Base-by-base conservation (phyloP, 2,888 invertebrate species). In the Nowickia ferox region DNA sequence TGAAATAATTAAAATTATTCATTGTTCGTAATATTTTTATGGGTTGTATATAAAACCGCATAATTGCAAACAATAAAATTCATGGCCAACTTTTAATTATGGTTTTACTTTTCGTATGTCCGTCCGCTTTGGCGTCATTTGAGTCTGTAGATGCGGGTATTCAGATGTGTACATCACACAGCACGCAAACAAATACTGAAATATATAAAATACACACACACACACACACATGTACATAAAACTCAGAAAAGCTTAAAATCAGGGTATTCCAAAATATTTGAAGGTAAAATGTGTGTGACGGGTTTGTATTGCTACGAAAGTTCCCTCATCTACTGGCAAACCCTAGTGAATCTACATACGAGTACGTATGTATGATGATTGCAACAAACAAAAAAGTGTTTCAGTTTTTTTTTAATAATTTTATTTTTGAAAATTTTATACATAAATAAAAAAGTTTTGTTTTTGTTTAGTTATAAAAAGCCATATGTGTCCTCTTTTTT, bases 51-150 rank as follows among this genome's bases (percentile, higher is more conserved):
- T 46, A 22, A 82, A 71, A 76, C 76, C 69, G 30, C 82, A 76
- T 57, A 57, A 76, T 71, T 76, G 69, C 48, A 57, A 9, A 65
- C 1, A 68, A 55, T 61, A 75, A 69, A 72, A 82, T 76, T 75
- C 63, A 82, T 82, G 40, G 69, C 22, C 42, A 82, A 71, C 38
- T 76, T 82, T 82, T 71, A 82, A 82, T 82, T 76, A 82, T 38
- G 76, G 71, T 76, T 82, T 76, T 55, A 48, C 46, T 63, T 82
- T 53, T 48, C 15, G n/a, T 69, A 57, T 75, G 53, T 53, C 38
- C 11, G 53, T 53, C 38, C 15, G 15, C 9, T 61, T 48, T n/a
- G 17, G 40, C 17, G n/a, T n/a, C n/a, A n/a, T n/a, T 3, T 69
- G 68, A 11, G 17, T 17, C 11, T 9, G 13, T 15, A 57, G 30